Percentiles rank a stretch among this genome's conserved stretches.
Conservation (phyloP, 2,113 vertebrate genomes). For the Tylochromis polylepis region DNA sequence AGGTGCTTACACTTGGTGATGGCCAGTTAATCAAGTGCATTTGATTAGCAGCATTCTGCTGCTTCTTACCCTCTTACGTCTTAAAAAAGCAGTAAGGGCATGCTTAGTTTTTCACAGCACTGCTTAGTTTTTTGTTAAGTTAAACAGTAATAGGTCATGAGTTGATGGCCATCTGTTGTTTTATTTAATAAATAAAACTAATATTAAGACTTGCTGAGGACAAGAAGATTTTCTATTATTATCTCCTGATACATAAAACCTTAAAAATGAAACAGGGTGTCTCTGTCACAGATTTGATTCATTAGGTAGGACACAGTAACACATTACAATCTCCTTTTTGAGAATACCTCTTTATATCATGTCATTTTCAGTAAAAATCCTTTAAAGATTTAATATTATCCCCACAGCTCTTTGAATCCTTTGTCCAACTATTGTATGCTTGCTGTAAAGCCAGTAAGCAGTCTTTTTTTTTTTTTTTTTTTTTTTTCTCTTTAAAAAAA, state of each 20-base stretch:
- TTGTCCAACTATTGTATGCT: background rate
- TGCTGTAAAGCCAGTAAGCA: background rate
- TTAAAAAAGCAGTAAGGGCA: background rate
- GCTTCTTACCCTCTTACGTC: background rate
- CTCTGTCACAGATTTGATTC: background rate
- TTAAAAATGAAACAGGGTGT: background rate
- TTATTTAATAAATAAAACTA: background rate
- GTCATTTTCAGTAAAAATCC: background rate
- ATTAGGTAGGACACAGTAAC: background rate
- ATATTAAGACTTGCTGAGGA: background rate
- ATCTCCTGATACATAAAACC: background rate
- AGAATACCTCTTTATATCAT: background rate
- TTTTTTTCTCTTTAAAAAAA: too few relatives aligned
- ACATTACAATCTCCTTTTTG: background rate
- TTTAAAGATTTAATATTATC: background rate
- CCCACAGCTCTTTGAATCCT: background rate
- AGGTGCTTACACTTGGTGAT: background rate
- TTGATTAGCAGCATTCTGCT: background rate
- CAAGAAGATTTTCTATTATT: background rate
- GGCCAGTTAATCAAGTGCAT: background rate
- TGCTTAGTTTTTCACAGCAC: background rate
- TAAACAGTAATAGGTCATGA: background rate
- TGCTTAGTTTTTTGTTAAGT: background rate
- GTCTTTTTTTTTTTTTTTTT: background rate
- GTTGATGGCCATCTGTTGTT: background rate